phyloP scores from a whole-genome alignment of 2,113 vertebrate genomes.

The Proteles cristata region DNA sequence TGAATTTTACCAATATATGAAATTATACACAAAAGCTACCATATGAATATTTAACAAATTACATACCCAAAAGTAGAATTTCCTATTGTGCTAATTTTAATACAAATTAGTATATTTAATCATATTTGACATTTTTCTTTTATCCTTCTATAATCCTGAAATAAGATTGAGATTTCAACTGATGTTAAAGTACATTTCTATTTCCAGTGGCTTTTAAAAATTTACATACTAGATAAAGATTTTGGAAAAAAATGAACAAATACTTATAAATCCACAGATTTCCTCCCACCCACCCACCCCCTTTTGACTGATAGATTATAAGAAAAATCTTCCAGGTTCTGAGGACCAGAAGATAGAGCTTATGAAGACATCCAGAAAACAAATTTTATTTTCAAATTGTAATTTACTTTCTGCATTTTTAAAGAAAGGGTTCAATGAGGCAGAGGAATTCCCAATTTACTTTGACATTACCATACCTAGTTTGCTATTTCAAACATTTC shows the following conservation, averaged over 20 bases:
- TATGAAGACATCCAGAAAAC: background rate
- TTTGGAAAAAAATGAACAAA: conserved; percentile 31
- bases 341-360: conserved; percentile 9
- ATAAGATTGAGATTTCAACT: conserved; percentile 20
- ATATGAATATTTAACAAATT: conserved; percentile 48
- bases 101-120: conserved; percentile 48
- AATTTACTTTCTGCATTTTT: conserved; percentile 5
- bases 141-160: background rate
- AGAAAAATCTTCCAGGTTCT: background rate
- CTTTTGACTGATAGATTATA: background rate
- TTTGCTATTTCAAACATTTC: conserved; percentile 31
- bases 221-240: conserved; percentile 11
- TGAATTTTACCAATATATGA: conserved; percentile 62
- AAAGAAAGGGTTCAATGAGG: background rate
- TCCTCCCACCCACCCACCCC: background rate
- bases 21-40: conserved; percentile 58
- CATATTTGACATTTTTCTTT: background rate
- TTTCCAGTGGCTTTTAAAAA: conserved; percentile 28
- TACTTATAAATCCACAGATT: background rate
- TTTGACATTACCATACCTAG: conserved; percentile 39
- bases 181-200: conserved; percentile 48
- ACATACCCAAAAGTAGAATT: conserved; percentile 50
- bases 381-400: background rate
- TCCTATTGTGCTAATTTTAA: conserved; percentile 57
- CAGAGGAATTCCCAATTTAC: conserved; percentile 38